Base-by-base conservation (phyloP, 2,797 vertebrate species). In the Bucorvus abyssinicus region DNA sequence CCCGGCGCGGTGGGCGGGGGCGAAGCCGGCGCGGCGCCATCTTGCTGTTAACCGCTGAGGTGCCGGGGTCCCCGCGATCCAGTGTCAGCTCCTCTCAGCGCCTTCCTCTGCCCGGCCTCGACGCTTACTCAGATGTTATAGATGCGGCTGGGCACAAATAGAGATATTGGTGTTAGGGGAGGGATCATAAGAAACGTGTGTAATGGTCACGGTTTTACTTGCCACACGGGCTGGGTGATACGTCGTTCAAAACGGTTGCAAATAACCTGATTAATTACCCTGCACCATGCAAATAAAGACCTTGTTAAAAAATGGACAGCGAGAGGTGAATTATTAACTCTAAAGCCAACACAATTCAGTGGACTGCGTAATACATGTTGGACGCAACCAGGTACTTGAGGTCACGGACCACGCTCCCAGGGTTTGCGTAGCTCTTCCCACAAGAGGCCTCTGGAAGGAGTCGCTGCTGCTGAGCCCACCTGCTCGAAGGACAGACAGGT, bases 311-410 rank as follows among this genome's bases (percentile, higher is more conserved):
- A 86, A 61, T 12, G 57, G 75, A 64, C 50, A 42, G 29, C 0
- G 3, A 26, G n/a, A 18, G 67, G 88, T 94, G 55, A 94, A 96
- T 94, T 19, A 95, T 94, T 96, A 97, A 95, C 95, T 29, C 7
- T 5, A 81, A 87, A 76, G 34, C 76, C 76, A 75, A 73, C 53
- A 68, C 29, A 44, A 7, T 19, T 45, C 64, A 14, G 0, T 26
- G 27, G 61, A 22, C 9, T 14, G 65, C 3, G 0, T 30, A 22
- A 23, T 45, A 3, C 2, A 1, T 4, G 6, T 9, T 9, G n/a
- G 34, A 14, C 63, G 0, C 12, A 14, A 7, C 20, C 1, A 4
- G 21, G 32, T 57, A 2, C 47, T 3, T 2, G 27, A 42, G 82
- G 89, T 77, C 68, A 30, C 15, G 2, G 63, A 1, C 30, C 0